Evolutionary conservation across 2,797 vertebrate genomes (phyloP).

Genomic region (Gymnoscopelus braueri): DNA sequence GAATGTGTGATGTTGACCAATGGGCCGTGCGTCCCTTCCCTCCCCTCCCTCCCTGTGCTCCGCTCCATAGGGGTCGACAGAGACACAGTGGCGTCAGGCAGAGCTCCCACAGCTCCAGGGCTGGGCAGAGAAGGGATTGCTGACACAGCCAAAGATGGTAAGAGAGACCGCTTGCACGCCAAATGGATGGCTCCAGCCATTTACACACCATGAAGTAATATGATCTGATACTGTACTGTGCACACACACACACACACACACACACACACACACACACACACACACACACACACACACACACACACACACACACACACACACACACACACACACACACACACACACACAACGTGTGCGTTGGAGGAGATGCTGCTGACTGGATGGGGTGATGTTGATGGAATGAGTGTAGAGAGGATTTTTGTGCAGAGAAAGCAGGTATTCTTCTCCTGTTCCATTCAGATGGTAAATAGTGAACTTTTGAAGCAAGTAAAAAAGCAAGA

Average conservation of each 20-base stretch:
- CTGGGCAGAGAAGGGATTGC: conserved; percentile 90
- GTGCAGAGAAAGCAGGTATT: conserved; percentile 27
- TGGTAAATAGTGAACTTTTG: no score
- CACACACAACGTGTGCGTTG: conserved; percentile 39
- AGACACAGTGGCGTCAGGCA: conserved; percentile 90
- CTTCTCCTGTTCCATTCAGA: conserved; percentile 19
- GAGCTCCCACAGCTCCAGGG: conserved; percentile 89
- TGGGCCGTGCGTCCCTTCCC: conserved; percentile 67
- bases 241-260: conserved; percentile 53
- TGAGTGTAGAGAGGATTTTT: conserved; percentile 16
- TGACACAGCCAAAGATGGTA: conserved; percentile 91
- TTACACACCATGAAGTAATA: conserved; percentile 73
- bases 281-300: no score
- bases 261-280: no score
- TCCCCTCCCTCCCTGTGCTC: conserved; percentile 76
- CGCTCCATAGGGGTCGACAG: conserved; percentile 86
- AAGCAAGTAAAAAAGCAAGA: no score
- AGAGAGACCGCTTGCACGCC: conserved; percentile 78
- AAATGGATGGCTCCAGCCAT: conserved; percentile 70
- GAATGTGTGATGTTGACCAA: conserved; percentile 80
- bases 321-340: no score
- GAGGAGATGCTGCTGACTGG: conserved; percentile 69
- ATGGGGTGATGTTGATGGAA: conserved; percentile 14
- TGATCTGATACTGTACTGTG: conserved; percentile 71
- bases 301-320: no score